Percentiles rank a stretch among this genome's conserved stretches.
phyloP scores from a whole-genome alignment of 2,888 invertebrate genomes.

The Cylloceria caligata region DNA sequence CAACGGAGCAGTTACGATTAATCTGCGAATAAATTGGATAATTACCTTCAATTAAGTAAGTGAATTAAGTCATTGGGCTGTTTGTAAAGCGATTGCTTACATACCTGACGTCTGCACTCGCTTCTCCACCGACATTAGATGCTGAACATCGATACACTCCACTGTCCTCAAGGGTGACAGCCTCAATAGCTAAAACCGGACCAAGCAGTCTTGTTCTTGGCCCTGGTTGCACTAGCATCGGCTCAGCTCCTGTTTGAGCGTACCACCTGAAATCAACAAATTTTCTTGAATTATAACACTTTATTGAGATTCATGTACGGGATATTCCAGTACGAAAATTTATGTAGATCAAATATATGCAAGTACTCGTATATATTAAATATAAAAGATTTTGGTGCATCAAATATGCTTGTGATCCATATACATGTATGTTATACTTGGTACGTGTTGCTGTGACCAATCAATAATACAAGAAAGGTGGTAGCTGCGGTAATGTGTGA shows the following conservation, averaged over 20 bases:
- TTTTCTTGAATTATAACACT: background rate
- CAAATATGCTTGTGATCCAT: too few relatives aligned
- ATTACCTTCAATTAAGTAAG: background rate
- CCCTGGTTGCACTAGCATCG: conserved; percentile 88
- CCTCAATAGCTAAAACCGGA: conserved; percentile 89
- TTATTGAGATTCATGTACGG: too few relatives aligned
- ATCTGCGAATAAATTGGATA: conserved; percentile 75
- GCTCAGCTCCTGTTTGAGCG: conserved; percentile 88
- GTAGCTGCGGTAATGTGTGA: too few relatives aligned
- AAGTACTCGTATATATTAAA: too few relatives aligned
- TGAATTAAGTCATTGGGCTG: background rate
- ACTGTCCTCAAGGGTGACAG: conserved; percentile 89
- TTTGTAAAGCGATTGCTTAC: background rate
- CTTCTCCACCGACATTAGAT: conserved; percentile 90
- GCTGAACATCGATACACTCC: conserved; percentile 90
- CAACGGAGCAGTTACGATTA: conserved; percentile 88
- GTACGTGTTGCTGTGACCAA: too few relatives aligned
- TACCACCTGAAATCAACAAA: conserved; percentile 87
- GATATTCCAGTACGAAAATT: too few relatives aligned
- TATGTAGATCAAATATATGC: too few relatives aligned
- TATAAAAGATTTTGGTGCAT: too few relatives aligned
- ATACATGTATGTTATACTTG: too few relatives aligned
- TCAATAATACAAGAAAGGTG: too few relatives aligned
- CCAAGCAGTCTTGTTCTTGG: conserved; percentile 89
- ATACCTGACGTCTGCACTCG: conserved; percentile 88